phyloP scores from a whole-genome alignment of 2,113 vertebrate species.

The Oreochromis spilurus region DNA sequence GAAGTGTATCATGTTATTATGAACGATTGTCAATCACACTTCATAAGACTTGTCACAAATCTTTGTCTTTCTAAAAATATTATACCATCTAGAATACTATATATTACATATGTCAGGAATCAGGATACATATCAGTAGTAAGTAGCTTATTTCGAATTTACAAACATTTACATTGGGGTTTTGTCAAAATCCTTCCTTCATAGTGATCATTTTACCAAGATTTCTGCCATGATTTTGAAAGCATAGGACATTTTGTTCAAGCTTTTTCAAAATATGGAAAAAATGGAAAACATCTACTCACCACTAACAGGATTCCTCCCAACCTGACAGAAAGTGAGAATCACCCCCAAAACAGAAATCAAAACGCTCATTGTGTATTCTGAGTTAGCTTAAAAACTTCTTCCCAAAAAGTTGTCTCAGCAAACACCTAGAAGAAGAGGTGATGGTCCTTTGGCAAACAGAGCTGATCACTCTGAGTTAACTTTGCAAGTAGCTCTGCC shows the following conservation, averaged over 20 bases:
- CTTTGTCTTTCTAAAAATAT: neutral
- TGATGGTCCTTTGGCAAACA: slow-evolving; percentile 20
- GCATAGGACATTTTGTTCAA: neutral
- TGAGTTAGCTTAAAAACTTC: neutral
- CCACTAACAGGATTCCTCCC: slow-evolving; percentile 62
- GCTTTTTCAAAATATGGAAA: neutral
- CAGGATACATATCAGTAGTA: neutral
- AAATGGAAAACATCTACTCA: slow-evolving; percentile 47
- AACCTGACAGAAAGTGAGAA: slow-evolving; percentile 62
- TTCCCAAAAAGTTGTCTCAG: neutral
- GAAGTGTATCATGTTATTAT: neutral
- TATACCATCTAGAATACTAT: neutral
- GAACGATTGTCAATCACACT: neutral
- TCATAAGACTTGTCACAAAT: neutral
- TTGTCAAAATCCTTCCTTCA: neutral
- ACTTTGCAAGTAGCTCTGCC: slow-evolving; percentile 48
- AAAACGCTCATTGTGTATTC: slow-evolving; percentile 56
- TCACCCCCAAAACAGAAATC: slow-evolving; percentile 36
- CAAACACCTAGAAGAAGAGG: slow-evolving; percentile 15
- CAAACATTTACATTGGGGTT: neutral
- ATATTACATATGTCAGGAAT: neutral
- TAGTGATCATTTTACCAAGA: neutral
- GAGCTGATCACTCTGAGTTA: neutral
- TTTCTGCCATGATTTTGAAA: neutral
- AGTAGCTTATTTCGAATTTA: neutral